Evolutionary conservation across 1,140 invertebrate genomes (phyloP).

Genomic region (Nixonia krombeini): DNA sequence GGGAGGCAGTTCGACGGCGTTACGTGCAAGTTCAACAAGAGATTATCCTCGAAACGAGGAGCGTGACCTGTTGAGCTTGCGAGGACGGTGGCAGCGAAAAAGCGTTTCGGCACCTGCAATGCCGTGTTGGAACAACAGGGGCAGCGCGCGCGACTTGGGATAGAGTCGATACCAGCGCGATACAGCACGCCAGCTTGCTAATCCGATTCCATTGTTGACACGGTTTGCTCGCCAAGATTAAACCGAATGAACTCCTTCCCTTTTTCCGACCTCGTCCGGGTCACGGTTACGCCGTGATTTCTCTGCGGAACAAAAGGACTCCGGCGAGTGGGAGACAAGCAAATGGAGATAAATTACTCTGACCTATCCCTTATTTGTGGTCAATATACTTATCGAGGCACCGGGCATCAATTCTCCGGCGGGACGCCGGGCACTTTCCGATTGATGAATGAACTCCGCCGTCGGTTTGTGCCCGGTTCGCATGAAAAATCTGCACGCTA

Average conservation of each 20-base stretch:
- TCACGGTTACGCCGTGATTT: too few relatives aligned
- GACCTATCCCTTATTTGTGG: constrained; percentile 34
- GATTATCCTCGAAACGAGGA: constrained; percentile 26
- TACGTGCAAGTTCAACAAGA: constrained; percentile 7
- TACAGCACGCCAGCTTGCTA: constrained; percentile 41
- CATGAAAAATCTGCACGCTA: too few relatives aligned
- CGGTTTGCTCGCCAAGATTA: constrained; percentile 44
- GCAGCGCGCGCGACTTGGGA: background rate
- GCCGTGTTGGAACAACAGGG: constrained; percentile 3
- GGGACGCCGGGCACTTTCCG: constrained; percentile 22
- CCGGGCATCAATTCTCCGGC: constrained; percentile 28
- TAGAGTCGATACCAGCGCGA: constrained; percentile 38
- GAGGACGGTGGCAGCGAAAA: constrained; percentile 31
- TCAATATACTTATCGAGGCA: constrained; percentile 39
- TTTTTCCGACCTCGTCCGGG: background rate
- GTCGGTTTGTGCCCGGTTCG: background rate
- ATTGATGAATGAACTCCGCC: constrained; percentile 36
- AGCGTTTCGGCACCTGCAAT: constrained; percentile 27
- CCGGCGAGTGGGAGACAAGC: constrained; percentile 22
- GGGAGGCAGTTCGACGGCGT: background rate
- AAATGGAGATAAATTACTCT: constrained; percentile 41
- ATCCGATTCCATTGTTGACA: constrained; percentile 48
- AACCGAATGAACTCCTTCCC: constrained; percentile 16
- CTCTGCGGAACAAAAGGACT: constrained; percentile 18
- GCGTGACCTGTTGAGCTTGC: constrained; percentile 46